phyloP scores from a whole-genome alignment of 2,888 invertebrate species.

The Cryptus viduatorius region DNA sequence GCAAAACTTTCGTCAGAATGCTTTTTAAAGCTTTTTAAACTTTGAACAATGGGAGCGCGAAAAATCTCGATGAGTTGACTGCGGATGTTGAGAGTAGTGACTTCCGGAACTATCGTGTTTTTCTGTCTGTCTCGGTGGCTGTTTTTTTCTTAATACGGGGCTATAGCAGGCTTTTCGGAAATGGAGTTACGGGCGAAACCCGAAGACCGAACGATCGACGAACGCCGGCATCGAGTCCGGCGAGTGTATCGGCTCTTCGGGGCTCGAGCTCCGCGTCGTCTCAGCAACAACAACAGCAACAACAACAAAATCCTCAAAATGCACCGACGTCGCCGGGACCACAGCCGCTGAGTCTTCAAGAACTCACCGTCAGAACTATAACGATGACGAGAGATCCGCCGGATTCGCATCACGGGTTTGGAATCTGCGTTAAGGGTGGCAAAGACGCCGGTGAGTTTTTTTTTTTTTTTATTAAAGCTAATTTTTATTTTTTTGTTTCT shows the following conservation, averaged over 20 bases:
- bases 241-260: constrained; percentile 84
- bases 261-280: constrained; percentile 72
- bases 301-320: constrained; percentile 76
- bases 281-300: constrained; percentile 73
- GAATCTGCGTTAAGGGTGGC: constrained; percentile 96
- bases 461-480: constrained; percentile 85
- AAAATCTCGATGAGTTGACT: too few species aligned
- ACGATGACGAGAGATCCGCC: constrained; percentile 94
- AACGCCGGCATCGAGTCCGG: constrained; percentile 92
- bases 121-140: neutral
- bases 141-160: constrained; percentile 68
- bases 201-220: constrained; percentile 88
- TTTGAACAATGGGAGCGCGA: too few species aligned
- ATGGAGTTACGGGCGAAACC: constrained; percentile 79
- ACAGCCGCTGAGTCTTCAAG: constrained; percentile 89
- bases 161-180: constrained; percentile 83
- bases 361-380: constrained; percentile 93
- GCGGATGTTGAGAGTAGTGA: too few species aligned
- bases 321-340: constrained; percentile 85
- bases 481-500: constrained; percentile 4
- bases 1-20: too few species aligned
- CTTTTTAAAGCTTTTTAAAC: too few species aligned
- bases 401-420: constrained; percentile 93
- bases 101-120: constrained; percentile 32
- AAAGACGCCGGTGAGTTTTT: constrained; percentile 93